A percentile compares a stretch with the other conserved stretches of the same genome.
Conservation (phyloP, 2,113 vertebrate species). For the Clarias batrachus region DNA sequence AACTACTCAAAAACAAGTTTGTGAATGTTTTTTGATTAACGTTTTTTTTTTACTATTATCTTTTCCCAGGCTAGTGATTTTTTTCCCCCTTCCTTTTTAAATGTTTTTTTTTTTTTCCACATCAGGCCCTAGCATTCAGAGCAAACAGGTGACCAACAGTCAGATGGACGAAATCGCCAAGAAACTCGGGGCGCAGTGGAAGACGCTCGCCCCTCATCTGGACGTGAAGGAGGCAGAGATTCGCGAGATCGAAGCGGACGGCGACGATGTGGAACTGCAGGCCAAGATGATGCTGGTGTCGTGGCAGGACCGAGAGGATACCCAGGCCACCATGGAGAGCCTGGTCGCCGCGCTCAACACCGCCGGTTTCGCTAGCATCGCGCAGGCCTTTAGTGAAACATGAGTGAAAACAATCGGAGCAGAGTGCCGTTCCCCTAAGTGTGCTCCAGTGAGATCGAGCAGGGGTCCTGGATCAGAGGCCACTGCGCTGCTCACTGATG, state of each 20-base stretch:
- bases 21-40: too few relatives aligned
- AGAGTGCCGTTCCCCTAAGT: background rate
- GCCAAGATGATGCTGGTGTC: slow-evolving; percentile 92
- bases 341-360: slow-evolving; percentile 78
- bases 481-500: background rate
- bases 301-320: slow-evolving; percentile 93
- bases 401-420: slow-evolving; percentile 33
- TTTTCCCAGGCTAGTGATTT: background rate
- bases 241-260: slow-evolving; percentile 90
- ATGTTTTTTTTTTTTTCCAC: background rate
- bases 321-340: slow-evolving; percentile 83
- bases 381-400: slow-evolving; percentile 76
- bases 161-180: slow-evolving; percentile 87
- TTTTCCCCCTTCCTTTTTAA: background rate
- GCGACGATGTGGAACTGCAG: slow-evolving; percentile 88
- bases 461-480: background rate
- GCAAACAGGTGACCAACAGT: slow-evolving; percentile 85
- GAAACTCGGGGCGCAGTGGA: slow-evolving; percentile 89
- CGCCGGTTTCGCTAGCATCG: slow-evolving; percentile 80
- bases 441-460: background rate
- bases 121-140: slow-evolving; percentile 87
- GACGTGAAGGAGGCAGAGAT: slow-evolving; percentile 91
- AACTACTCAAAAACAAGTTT: too few relatives aligned
- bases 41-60: too few relatives aligned
- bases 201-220: slow-evolving; percentile 81